Base-by-base conservation (phyloP, 2,888 invertebrate species). In the Coelinius sp. region DNA sequence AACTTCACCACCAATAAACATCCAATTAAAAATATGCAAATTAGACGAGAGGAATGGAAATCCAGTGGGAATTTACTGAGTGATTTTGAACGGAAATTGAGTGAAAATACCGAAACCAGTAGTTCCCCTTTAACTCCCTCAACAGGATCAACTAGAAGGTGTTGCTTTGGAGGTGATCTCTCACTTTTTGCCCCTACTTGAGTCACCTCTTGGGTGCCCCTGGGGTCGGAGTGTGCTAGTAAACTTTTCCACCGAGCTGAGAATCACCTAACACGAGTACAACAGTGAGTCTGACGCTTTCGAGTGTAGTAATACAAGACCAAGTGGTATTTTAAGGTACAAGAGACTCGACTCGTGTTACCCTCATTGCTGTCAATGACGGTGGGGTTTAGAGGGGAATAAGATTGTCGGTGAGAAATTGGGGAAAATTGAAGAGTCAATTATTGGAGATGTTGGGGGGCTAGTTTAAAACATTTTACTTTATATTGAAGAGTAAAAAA, bases 81-180 rank as follows among this genome's bases (percentile, higher is more conserved):
- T 7, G 41, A 41, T n/a, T 44, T 49, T 49, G 46, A 49, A 4
- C 4, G 20, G 20, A 20, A 8, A 49, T 49, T 6, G 20, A 41
- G 41, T 12, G 38, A 49, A 49, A 1, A 49, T 17, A 3, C 8
- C 20, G 14, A 20, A 8, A 49, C 2, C 5, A 49, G 46, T 49
- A 17, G 46, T 20, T 49, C 46, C 20, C 46, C 46, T 49, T 67
- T 71, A 70, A 70, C 38, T 20, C 25, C 53, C 53, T 53, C 20
- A 71, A 67, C 41, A 25, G 25, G 46, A 62, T 35, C 44, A 63
- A 49, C 49, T 25, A 17, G 41, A 38, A 63, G 71, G 65, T 65
- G 65, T 67, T 67, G 38, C 38, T 24, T 38, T n/a, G 59, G 62
- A 8, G 25, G 62, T 63, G 44, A 35, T 59, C 41, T 17, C 25